Evolutionary conservation across 2,797 vertebrate genomes (phyloP).

Genomic region (Sibirionetta formosa): DNA sequence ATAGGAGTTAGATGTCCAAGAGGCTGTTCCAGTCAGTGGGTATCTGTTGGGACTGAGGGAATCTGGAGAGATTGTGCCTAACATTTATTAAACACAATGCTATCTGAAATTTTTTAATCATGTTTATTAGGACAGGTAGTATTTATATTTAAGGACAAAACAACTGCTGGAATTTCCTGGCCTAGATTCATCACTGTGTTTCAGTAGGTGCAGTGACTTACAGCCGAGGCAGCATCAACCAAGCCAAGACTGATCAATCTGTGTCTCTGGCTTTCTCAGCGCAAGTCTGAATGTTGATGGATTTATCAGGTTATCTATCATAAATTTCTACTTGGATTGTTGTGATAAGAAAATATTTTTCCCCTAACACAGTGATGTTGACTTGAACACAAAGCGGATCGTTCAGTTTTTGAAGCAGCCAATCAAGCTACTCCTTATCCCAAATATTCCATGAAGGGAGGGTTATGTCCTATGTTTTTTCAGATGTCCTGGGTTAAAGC

Average conservation of each 20-base stretch:
- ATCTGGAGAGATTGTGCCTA: background rate
- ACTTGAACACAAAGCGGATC: background rate
- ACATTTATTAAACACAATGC: background rate
- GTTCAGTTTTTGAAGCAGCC: background rate
- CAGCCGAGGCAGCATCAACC: rapidly evolving
- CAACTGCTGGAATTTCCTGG: background rate
- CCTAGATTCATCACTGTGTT: background rate
- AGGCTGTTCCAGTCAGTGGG: background rate
- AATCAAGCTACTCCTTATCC: background rate
- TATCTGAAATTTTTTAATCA: background rate
- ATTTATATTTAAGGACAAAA: background rate
- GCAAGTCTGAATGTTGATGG: background rate
- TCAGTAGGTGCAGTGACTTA: background rate
- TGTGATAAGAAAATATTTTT: background rate
- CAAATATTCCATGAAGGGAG: background rate
- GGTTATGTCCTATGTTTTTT: background rate
- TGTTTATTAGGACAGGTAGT: background rate
- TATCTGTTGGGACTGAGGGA: background rate
- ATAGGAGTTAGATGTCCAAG: background rate
- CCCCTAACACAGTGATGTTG: background rate
- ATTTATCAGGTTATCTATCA: background rate
- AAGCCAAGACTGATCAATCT: background rate
- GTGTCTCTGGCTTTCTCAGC: background rate
- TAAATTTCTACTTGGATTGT: background rate
- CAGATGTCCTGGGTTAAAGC: background rate